Evolutionary conservation across 2,888 invertebrate genomes (phyloP).

Genomic region (Phorcus lineatus): DNA sequence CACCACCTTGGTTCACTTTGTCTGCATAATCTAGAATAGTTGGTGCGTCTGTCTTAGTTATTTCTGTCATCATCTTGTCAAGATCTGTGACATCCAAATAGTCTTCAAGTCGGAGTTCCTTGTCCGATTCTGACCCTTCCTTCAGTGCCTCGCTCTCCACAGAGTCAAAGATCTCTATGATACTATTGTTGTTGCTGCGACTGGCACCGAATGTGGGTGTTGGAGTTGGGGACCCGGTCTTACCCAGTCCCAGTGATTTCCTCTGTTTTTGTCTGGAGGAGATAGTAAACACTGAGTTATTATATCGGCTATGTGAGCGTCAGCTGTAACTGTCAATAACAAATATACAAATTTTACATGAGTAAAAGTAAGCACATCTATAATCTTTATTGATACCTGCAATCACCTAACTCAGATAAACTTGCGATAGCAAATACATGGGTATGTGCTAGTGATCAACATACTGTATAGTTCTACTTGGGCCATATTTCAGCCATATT

Average conservation of each 20-base stretch:
- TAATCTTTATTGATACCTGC: no score
- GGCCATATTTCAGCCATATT: no score
- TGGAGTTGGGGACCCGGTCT: conserved; percentile 35
- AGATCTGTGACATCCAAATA: conserved; percentile 11
- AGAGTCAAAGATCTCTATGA: background rate
- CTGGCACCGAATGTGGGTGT: conserved; percentile 25
- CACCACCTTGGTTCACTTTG: conserved; percentile 19
- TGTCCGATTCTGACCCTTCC: background rate
- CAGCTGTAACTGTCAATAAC: no score
- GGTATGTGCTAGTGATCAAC: no score
- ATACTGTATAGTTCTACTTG: no score
- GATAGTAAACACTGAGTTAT: background rate
- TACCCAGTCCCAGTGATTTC: conserved; percentile 50
- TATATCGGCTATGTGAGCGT: no score
- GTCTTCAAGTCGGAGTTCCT: conserved; percentile 19
- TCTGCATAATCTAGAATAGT: conserved; percentile 46
- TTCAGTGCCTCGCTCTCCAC: conserved; percentile 1
- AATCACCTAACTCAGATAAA: no score
- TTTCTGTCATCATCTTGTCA: conserved; percentile 3
- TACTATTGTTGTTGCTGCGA: conserved; percentile 29
- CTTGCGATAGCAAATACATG: no score
- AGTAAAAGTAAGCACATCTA: no score
- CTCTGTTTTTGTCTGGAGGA: conserved; percentile 56
- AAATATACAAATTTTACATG: no score
- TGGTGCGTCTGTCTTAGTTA: conserved; percentile 29